Conservation (phyloP, 2,113 vertebrate species). For the Crypturellus undulatus region DNA sequence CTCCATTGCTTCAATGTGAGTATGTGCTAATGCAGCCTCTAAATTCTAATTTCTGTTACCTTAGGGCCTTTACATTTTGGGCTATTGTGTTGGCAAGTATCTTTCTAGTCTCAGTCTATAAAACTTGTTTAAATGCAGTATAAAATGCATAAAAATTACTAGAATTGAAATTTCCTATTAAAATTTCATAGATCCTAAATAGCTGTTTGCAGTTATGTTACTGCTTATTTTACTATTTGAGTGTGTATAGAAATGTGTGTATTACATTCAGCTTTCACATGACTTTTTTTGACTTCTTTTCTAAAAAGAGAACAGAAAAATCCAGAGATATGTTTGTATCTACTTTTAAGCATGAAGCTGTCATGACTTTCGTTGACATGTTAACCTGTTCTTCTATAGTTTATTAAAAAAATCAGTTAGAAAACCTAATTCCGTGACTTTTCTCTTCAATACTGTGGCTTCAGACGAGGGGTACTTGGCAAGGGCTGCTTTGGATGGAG, state of each 20-base stretch:
- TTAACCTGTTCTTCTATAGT: constrained; percentile 64
- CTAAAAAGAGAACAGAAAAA: background rate
- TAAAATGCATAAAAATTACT: background rate
- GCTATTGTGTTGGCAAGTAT: background rate
- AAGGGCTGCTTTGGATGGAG: background rate
- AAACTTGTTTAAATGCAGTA: constrained; percentile 19
- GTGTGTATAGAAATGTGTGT: constrained; percentile 36
- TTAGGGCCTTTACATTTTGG: background rate
- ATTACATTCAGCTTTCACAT: background rate
- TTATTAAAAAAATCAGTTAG: constrained; percentile 64
- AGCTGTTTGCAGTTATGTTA: background rate
- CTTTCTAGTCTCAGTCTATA: constrained; percentile 36
- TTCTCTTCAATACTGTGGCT: constrained; percentile 29
- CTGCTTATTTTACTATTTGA: constrained; percentile 50
- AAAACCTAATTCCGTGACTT: constrained; percentile 37
- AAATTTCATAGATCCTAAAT: background rate
- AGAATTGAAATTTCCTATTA: background rate
- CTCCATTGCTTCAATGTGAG: constrained; percentile 44
- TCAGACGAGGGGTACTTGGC: background rate
- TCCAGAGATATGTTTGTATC: constrained; percentile 39
- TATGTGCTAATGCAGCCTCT: constrained; percentile 9
- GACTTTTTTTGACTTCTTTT: background rate
- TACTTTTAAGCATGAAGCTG: constrained; percentile 61
- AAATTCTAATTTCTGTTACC: background rate
- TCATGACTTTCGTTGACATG: constrained; percentile 55